Evolutionary conservation across 2,888 invertebrate genomes (phyloP).

Genomic region (Caenorhabditis zanzibari): DNA sequence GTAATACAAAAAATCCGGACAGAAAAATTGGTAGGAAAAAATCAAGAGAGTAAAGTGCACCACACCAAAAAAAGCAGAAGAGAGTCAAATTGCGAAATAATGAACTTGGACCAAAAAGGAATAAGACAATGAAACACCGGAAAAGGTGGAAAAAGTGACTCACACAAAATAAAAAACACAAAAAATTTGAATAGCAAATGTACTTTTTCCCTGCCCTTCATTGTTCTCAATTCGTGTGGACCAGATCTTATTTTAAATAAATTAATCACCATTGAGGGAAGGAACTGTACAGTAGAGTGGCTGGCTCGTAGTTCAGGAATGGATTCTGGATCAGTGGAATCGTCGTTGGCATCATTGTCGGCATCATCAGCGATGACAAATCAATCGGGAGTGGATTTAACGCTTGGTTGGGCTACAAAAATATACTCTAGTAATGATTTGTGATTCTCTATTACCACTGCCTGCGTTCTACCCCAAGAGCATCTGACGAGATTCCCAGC

Average conservation of each 20-base stretch:
- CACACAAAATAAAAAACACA: conserved; percentile 1
- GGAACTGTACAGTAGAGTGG: conserved; percentile 60
- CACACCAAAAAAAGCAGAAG: conserved; percentile 27
- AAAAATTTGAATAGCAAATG: conserved; percentile 32
- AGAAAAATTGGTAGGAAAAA: conserved; percentile 2
- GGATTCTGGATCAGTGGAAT: conserved; percentile 61
- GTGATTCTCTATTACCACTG: conserved; percentile 42
- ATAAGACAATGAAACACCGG: conserved; percentile 29
- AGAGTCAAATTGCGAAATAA: conserved; percentile 9
- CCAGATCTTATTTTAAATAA: not conserved
- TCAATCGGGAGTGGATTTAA: conserved; percentile 58
- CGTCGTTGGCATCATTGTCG: conserved; percentile 48
- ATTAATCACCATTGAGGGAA: conserved; percentile 64
- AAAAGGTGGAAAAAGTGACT: conserved; percentile 25
- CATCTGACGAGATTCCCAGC: conserved; percentile 78
- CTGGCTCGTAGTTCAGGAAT: conserved; percentile 61
- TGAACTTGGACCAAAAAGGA: conserved; percentile 4
- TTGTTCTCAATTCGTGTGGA: not conserved
- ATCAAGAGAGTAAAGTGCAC: conserved; percentile 32
- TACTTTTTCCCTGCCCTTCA: not conserved
- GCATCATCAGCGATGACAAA: conserved; percentile 58
- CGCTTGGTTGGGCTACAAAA: conserved; percentile 52
- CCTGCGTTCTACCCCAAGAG: conserved; percentile 81
- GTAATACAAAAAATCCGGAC: conserved; percentile 14
- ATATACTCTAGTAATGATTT: conserved; percentile 13